A percentile compares a stretch with the other conserved stretches of the same genome.
phyloP scores from a whole-genome alignment of 2,888 invertebrate species.

The Gisinianus flammeolus region DNA sequence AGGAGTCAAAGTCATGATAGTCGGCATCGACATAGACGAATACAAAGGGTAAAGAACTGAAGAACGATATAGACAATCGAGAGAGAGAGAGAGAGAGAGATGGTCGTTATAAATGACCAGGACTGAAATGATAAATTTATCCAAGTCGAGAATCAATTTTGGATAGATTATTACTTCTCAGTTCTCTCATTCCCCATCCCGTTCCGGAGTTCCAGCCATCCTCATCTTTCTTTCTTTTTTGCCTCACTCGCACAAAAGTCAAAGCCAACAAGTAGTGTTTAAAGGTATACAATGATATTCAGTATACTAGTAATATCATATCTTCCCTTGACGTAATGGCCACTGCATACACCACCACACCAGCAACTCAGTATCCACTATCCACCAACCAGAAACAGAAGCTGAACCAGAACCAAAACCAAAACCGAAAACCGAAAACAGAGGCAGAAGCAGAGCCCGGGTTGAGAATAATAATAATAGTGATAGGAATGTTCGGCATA shows the following conservation, averaged over 20 bases:
- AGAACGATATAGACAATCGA: background rate
- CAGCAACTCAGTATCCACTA: no score
- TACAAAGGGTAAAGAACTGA: no score
- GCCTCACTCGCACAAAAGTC: background rate
- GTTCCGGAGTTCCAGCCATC: background rate
- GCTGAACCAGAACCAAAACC: no score
- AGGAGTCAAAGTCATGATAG: no score
- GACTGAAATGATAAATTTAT: conserved; percentile 36
- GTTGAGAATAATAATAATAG: no score
- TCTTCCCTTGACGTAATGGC: background rate
- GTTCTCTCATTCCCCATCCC: background rate
- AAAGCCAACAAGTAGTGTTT: conserved; percentile 16
- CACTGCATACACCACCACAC: no score
- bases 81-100: background rate
- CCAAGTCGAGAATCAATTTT: conserved; percentile 35
- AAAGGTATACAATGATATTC: background rate
- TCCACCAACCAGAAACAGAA: no score
- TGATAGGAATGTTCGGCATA: no score
- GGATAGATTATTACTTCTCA: conserved; percentile 25
- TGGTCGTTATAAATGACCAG: conserved; percentile 33
- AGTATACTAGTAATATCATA: background rate
- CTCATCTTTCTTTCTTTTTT: background rate
- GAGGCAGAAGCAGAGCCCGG: no score
- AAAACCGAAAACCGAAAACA: no score
- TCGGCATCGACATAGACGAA: no score